A percentile compares a stretch with the other conserved stretches of the same genome.
These are phyloP conservation scores for Agrochola lota DNA, from an alignment of 2,888 invertebrate species.

Conservation along the genomic window DNA sequence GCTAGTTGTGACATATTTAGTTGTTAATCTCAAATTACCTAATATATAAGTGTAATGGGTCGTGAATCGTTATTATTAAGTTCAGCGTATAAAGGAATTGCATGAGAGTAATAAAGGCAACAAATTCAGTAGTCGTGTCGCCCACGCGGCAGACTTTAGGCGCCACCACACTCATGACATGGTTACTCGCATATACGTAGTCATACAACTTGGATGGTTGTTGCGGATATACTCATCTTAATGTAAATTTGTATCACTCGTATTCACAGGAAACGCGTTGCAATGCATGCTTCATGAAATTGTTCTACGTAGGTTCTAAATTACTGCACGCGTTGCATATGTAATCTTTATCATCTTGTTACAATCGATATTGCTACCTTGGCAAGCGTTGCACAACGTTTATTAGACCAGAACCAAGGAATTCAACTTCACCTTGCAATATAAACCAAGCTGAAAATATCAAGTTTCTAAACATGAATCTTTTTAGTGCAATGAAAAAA, in stretches of 20 bases:
- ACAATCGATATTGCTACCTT: conserved; percentile 56
- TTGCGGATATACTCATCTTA: conserved; percentile 64
- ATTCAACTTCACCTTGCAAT: conserved; percentile 78
- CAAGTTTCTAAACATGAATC: conserved; percentile 73
- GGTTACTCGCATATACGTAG: conserved; percentile 52
- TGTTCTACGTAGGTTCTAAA: conserved; percentile 39
- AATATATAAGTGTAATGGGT: conserved; percentile 31
- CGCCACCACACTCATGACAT: conserved; percentile 75
- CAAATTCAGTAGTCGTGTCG: conserved; percentile 82
- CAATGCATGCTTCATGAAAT: conserved; percentile 61
- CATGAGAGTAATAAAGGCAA: conserved; percentile 84
- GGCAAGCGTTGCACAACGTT: conserved; percentile 59
- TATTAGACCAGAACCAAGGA: conserved; percentile 81
- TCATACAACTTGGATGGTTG: conserved; percentile 56
- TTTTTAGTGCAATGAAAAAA: conserved; percentile 63
- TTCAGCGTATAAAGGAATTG: conserved; percentile 75
- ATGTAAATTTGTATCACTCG: conserved; percentile 68
- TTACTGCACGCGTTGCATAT: conserved; percentile 40
- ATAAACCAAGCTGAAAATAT: conserved; percentile 73
- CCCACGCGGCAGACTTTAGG: conserved; percentile 87
- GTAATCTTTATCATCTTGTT: conserved; percentile 46
- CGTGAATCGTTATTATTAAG: conserved; percentile 57
- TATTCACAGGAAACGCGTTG: conserved; percentile 62
- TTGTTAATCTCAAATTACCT: conserved; percentile 22
- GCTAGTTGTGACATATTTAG: conserved; percentile 19